Conservation (phyloP, 2,797 vertebrate genomes). For the Pelochelys cantorii region DNA sequence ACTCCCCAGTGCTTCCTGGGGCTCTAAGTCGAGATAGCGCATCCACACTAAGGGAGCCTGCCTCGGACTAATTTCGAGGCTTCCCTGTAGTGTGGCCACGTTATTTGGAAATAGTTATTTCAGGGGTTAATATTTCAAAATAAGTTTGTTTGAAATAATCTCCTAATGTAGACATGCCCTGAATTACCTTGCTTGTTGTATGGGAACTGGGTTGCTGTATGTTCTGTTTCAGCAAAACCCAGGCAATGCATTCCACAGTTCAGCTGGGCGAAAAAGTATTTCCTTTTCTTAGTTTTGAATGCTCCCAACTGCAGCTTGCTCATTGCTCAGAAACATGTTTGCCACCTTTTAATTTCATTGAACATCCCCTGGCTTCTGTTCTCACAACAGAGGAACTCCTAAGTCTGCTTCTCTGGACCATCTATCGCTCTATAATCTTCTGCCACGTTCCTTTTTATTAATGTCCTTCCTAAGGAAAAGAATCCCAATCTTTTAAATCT, state of each 20-base stretch:
- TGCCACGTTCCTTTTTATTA: not conserved
- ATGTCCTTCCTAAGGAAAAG: not conserved
- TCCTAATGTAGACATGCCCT: too few species aligned
- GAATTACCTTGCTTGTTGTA: conserved; percentile 57
- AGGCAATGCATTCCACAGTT: conserved; percentile 11
- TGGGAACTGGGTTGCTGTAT: conserved; percentile 43
- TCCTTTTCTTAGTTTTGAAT: conserved; percentile 28
- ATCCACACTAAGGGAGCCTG: too few species aligned
- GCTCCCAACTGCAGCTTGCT: too few species aligned
- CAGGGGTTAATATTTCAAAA: too few species aligned
- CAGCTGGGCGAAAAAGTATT: not conserved
- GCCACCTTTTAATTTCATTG: not conserved
- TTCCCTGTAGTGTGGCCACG: too few species aligned
- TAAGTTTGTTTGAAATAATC: too few species aligned
- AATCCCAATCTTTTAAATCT: not conserved
- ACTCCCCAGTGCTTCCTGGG: too few species aligned
- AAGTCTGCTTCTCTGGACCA: not conserved
- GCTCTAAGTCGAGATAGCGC: too few species aligned
- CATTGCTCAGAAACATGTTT: not conserved
- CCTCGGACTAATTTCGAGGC: too few species aligned
- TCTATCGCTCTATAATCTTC: not conserved
- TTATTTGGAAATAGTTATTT: too few species aligned
- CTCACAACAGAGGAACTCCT: not conserved
- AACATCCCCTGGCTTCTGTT: not conserved
- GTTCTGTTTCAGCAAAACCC: conserved; percentile 44